Conservation (phyloP, 2,113 vertebrate species). For the Dromaius novaehollandiae region DNA sequence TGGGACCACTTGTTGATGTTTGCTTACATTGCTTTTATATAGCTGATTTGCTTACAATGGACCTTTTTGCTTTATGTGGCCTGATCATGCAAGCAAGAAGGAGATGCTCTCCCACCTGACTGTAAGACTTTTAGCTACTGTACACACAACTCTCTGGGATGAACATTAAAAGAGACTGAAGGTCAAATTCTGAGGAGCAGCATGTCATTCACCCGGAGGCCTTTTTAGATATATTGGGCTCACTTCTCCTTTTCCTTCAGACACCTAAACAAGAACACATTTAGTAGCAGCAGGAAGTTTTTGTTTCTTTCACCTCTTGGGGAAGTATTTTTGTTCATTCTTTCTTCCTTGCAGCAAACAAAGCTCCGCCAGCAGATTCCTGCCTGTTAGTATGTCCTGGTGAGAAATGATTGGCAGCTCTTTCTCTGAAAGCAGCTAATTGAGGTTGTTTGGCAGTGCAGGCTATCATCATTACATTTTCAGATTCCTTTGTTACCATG, state of each 20-base stretch:
- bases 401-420: not conserved
- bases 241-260: constrained; percentile 31
- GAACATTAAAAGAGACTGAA: not conserved
- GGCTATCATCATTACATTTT: not conserved
- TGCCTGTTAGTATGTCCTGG: not conserved
- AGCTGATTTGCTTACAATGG: not conserved
- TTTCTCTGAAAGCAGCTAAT: not conserved
- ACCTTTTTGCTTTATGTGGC: not conserved
- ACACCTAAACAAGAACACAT: not conserved
- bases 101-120: not conserved
- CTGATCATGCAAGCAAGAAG: not conserved
- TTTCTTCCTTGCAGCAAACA: not conserved
- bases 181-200: not conserved
- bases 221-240: not conserved
- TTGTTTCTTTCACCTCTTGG: constrained; percentile 23
- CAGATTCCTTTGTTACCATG: not conserved
- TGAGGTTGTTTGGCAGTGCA: not conserved
- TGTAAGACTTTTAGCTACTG: not conserved
- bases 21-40: not conserved
- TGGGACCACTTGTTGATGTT: not conserved
- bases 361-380: not conserved
- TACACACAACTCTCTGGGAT: not conserved
- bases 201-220: not conserved
- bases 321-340: not conserved
- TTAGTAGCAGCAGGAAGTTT: constrained; percentile 18